Percentiles rank a stretch among this genome's conserved stretches.
Evolutionary conservation across 2,888 invertebrate genomes (phyloP).

Genomic region (Quadroppia sp.): DNA sequence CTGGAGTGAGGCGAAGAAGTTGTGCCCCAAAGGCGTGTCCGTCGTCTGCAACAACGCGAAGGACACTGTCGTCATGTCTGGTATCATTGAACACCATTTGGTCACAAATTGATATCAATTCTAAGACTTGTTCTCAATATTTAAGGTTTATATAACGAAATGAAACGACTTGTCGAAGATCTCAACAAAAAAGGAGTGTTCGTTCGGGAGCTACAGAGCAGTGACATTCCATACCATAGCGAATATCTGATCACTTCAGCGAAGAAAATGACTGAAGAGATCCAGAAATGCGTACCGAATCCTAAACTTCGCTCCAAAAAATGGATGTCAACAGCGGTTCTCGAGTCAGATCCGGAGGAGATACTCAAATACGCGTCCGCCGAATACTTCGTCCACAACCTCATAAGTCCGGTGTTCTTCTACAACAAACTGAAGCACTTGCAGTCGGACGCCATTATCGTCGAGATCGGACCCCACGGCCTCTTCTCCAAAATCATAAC

Average conservation of each 20-base stretch:
- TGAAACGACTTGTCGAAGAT: slow-evolving; percentile 23
- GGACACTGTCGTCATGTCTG: slow-evolving; percentile 58
- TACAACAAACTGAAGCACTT: slow-evolving; percentile 77
- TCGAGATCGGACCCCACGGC: slow-evolving; percentile 92
- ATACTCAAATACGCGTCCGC: slow-evolving; percentile 54
- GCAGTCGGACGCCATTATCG: slow-evolving; percentile 77
- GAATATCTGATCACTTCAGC: neutral
- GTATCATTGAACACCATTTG: slow-evolving; percentile 47
- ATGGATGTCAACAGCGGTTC: slow-evolving; percentile 83
- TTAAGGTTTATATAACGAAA: neutral
- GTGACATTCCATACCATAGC: slow-evolving; percentile 23
- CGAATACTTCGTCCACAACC: slow-evolving; percentile 91
- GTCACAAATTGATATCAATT: neutral
- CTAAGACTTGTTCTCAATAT: neutral
- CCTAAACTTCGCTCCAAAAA: slow-evolving; percentile 57
- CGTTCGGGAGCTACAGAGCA: slow-evolving; percentile 29
- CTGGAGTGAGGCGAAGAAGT: slow-evolving; percentile 51
- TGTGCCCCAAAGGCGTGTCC: slow-evolving; percentile 52
- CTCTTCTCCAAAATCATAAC: slow-evolving; percentile 54
- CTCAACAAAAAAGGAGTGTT: slow-evolving; percentile 28
- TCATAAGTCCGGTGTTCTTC: slow-evolving; percentile 86
- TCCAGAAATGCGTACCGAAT: slow-evolving; percentile 59
- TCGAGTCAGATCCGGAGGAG: neutral
- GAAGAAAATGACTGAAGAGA: slow-evolving; percentile 3
- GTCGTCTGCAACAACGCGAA: slow-evolving; percentile 57